These are phyloP conservation scores for Callionymus lyra DNA, from an alignment of 2,113 vertebrate species.

Conservation along the genomic window DNA sequence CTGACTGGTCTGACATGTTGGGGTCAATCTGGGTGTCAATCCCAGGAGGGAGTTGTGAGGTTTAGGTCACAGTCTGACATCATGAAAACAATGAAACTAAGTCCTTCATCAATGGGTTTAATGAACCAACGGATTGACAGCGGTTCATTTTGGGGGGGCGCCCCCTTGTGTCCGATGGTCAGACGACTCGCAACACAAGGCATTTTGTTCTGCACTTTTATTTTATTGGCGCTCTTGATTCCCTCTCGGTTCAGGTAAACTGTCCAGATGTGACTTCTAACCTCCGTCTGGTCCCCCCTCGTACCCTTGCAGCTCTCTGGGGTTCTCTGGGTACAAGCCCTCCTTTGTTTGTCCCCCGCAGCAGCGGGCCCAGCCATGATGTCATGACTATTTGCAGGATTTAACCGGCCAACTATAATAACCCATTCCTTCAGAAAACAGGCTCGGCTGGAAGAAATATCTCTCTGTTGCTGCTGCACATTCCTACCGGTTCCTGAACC, in stretches of 20 bases:
- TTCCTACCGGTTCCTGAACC: slow-evolving; percentile 64
- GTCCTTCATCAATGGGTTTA: slow-evolving; percentile 1
- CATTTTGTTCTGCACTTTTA: too few species aligned
- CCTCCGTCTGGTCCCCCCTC: slow-evolving; percentile 39
- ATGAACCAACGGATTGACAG: too few species aligned
- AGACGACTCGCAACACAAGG: too few species aligned
- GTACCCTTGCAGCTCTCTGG: slow-evolving; percentile 49
- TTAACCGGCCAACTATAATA: slow-evolving; percentile 71
- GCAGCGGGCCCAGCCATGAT: slow-evolving; percentile 59
- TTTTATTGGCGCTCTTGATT: slow-evolving; percentile 40
- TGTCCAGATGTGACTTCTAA: slow-evolving; percentile 64
- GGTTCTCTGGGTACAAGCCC: slow-evolving; percentile 60
- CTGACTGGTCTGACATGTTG: slow-evolving; percentile 23
- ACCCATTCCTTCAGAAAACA: slow-evolving; percentile 66
- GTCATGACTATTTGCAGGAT: slow-evolving; percentile 66
- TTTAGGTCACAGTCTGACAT: slow-evolving; percentile 61
- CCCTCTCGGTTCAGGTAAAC: slow-evolving; percentile 54
- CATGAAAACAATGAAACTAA: slow-evolving; percentile 45
- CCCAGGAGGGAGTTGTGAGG: slow-evolving; percentile 61
- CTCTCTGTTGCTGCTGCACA: slow-evolving; percentile 62
- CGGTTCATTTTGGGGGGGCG: too few species aligned
- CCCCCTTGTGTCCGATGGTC: too few species aligned
- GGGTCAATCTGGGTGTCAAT: slow-evolving; percentile 55
- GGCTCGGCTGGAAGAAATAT: slow-evolving; percentile 64
- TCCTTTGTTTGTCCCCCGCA: slow-evolving; percentile 66